phyloP scores from a whole-genome alignment of 2,888 invertebrate species.

The Elysia crispata region DNA sequence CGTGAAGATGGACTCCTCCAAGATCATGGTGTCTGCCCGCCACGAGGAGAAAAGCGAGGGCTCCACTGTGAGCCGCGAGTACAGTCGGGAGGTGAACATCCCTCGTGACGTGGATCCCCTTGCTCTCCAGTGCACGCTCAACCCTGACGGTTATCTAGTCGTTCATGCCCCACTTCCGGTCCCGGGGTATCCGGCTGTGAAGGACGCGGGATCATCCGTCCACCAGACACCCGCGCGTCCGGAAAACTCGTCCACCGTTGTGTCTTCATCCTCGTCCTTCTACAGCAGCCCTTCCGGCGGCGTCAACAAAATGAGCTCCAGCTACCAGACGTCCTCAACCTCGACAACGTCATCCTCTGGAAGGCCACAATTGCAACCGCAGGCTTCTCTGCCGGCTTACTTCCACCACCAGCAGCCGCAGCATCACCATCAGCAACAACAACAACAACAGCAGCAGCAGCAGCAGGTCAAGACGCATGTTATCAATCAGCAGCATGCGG shows the following conservation, averaged over 20 bases:
- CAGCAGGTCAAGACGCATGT: slow-evolving; percentile 52
- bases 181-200: slow-evolving; percentile 49
- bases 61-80: slow-evolving; percentile 70
- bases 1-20: slow-evolving; percentile 70
- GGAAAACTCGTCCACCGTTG: too few species aligned
- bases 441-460: slow-evolving; percentile 51
- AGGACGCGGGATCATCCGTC: slow-evolving; percentile 30
- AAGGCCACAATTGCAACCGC: background rate
- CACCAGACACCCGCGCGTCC: too few species aligned
- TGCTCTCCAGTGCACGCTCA: slow-evolving; percentile 68
- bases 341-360: background rate
- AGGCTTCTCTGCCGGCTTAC: background rate
- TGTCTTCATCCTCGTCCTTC: background rate
- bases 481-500: slow-evolving; percentile 44
- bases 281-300: slow-evolving; percentile 26
- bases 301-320: slow-evolving; percentile 29
- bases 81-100: slow-evolving; percentile 68
- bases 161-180: slow-evolving; percentile 65
- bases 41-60: slow-evolving; percentile 68
- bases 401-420: background rate
- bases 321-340: slow-evolving; percentile 41
- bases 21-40: slow-evolving; percentile 67
- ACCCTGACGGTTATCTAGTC: slow-evolving; percentile 68
- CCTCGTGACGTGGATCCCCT: slow-evolving; percentile 69
- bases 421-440: background rate